Evolutionary conservation across 1,140 invertebrate species (phyloP), one percentile per base, ranked within the genome.

Genomic region (Phocides pigmalion): DNA sequence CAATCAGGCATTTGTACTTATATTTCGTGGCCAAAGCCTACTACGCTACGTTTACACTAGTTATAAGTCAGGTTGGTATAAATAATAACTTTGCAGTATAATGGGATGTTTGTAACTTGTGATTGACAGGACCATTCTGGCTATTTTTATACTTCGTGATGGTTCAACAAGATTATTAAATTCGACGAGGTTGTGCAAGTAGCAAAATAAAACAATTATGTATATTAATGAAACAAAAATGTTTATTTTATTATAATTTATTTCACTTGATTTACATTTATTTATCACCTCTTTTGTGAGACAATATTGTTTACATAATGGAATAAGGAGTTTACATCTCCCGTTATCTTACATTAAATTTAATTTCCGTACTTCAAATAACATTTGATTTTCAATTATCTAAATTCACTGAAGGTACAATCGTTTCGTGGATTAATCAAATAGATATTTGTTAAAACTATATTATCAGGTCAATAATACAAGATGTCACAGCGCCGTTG

Each of bases 211-310:
- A 58, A 44, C 22, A 19, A 17, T n/a, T 41, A 1, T 41, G 32
- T 44, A 12, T 28, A 12, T 16, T 15, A 58, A 56, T 58, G 15
- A 58, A 58, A 58, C 54, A 58, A 28, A 15, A 42, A 46, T 11
- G 4, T 58, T 46, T 46, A 58, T 46, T 58, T 11, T n/a, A n/a
- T 12, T 46, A 46, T 56, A 32, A 58, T 58, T 46, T 56, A 56
- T 16, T 56, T 58, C 54, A 58, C 22, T 58, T 58, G 54, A 46
- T 58, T 56, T 56, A 56, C 53, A 41, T 32, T 58, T 46, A 32
- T 11, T 32, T 58, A 46, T 25, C n/a, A 42, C 41, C 20, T 41
- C 53, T 9, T 44, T 56, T 32, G 42, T 19, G 41, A 58, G 25
- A 32, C 39, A 46, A 58, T 41, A n/a, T n/a, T n/a, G 51, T 47